A percentile compares a stretch with the other conserved stretches of the same genome.
phyloP scores from a whole-genome alignment of 1,140 invertebrate species.

The Delia radicum region DNA sequence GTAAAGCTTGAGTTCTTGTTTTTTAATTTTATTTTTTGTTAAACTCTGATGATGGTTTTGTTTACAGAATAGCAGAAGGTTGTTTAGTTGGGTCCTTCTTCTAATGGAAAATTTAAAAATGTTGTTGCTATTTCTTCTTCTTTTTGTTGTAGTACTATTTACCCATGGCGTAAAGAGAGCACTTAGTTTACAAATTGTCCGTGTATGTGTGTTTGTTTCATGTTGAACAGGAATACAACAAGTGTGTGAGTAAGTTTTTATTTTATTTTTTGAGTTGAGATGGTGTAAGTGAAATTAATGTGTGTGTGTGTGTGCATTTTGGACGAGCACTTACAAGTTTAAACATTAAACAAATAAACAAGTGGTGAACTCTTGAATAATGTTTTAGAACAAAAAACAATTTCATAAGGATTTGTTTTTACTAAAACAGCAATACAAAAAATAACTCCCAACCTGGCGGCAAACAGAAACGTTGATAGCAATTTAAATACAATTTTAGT shows the following conservation, averaged over 20 bases:
- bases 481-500: not conserved
- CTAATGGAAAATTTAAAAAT: not conserved
- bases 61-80: no score
- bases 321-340: slow-evolving; percentile 22
- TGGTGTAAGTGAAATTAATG: not conserved
- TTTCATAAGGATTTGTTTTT: not conserved
- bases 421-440: not conserved
- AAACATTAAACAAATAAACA: slow-evolving; percentile 23
- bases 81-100: no score
- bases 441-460: not conserved
- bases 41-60: no score
- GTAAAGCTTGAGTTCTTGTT: no score
- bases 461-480: not conserved
- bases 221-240: no score
- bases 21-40: no score
- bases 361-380: slow-evolving; percentile 18
- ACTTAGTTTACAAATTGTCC: slow-evolving; percentile 15
- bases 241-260: not conserved
- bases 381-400: not conserved
- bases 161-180: slow-evolving; percentile 19
- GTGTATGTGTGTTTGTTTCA: not conserved
- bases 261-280: not conserved
- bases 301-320: not conserved
- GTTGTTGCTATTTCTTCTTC: not conserved
- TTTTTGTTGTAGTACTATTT: not conserved